phyloP scores from a whole-genome alignment of 2,888 invertebrate species.

The Pterostichus niger region DNA sequence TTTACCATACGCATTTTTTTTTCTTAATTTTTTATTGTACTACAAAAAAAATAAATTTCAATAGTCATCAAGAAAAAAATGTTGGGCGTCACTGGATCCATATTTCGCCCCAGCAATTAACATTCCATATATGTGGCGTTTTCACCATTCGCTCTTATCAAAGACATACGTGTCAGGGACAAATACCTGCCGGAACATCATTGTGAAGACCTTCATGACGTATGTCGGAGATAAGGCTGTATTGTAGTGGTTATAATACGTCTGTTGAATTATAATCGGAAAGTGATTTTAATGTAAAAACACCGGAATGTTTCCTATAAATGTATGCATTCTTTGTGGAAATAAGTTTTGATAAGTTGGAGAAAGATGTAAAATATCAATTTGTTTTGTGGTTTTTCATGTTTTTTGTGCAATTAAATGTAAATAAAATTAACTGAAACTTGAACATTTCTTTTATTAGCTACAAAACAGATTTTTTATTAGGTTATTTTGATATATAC shows the following conservation, averaged over 20 bases:
- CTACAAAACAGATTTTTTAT: neutral
- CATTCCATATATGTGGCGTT: slow-evolving; percentile 66
- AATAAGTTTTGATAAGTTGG: slow-evolving; percentile 49
- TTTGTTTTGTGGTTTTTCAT: slow-evolving; percentile 23
- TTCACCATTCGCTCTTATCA: slow-evolving; percentile 39
- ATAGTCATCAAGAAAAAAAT: neutral
- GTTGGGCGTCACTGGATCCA: slow-evolving; percentile 57
- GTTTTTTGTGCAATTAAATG: slow-evolving; percentile 27
- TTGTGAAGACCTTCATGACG: neutral
- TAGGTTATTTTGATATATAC: no score
- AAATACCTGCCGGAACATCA: slow-evolving; percentile 34
- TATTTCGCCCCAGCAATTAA: slow-evolving; percentile 67
- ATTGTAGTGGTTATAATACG: slow-evolving; percentile 56
- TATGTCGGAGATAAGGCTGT: slow-evolving; percentile 20
- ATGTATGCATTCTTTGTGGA: slow-evolving; percentile 56
- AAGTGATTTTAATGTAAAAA: slow-evolving; percentile 68
- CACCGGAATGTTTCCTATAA: slow-evolving; percentile 52
- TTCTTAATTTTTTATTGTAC: neutral
- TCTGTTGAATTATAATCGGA: slow-evolving; percentile 68
- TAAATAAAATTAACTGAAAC: slow-evolving; percentile 24
- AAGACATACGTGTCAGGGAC: slow-evolving; percentile 57
- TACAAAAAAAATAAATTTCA: neutral
- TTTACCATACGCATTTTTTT: slow-evolving; percentile 2
- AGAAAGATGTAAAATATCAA: slow-evolving; percentile 8
- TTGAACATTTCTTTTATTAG: neutral